Evolutionary conservation across 2,113 vertebrate species (phyloP).

Genomic region (Channa argus): DNA sequence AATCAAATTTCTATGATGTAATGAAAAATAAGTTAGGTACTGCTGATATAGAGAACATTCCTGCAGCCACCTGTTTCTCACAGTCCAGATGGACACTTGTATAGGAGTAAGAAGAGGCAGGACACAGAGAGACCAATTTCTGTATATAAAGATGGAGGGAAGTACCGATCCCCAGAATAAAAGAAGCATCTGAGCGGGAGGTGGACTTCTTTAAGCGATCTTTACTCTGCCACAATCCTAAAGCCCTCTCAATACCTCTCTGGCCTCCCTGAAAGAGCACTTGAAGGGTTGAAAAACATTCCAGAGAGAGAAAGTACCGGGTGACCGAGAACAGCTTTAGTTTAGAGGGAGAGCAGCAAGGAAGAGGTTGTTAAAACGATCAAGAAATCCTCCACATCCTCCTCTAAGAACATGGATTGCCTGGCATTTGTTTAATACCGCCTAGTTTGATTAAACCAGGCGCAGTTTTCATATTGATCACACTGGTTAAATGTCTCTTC

Average conservation of each 20-base stretch:
- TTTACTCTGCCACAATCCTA: constrained; percentile 65
- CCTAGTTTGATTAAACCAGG: background rate
- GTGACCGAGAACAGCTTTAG: constrained; percentile 56
- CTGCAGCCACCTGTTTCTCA: constrained; percentile 37
- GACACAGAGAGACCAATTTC: constrained; percentile 61
- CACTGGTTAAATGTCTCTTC: constrained; percentile 16
- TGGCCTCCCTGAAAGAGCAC: constrained; percentile 75
- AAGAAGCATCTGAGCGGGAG: constrained; percentile 64
- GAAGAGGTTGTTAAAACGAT: constrained; percentile 51
- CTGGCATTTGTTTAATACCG: constrained; percentile 24
- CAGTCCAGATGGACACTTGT: constrained; percentile 47
- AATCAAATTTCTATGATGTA: constrained; percentile 6
- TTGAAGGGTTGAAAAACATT: constrained; percentile 81
- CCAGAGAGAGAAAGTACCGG: constrained; percentile 73
- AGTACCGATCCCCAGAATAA: constrained; percentile 56
- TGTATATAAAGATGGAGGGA: constrained; percentile 68
- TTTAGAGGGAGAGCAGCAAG: constrained; percentile 31
- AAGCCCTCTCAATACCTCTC: constrained; percentile 69
- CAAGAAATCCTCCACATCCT: constrained; percentile 46
- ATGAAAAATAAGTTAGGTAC: constrained; percentile 6
- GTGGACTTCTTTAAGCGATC: constrained; percentile 76
- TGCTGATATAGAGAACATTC: constrained; percentile 31
- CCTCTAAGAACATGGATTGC: constrained; percentile 33
- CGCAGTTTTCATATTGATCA: constrained; percentile 22
- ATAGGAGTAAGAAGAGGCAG: constrained; percentile 27